Base-by-base conservation (phyloP, 2,113 vertebrate species). In the Indicator indicator region DNA sequence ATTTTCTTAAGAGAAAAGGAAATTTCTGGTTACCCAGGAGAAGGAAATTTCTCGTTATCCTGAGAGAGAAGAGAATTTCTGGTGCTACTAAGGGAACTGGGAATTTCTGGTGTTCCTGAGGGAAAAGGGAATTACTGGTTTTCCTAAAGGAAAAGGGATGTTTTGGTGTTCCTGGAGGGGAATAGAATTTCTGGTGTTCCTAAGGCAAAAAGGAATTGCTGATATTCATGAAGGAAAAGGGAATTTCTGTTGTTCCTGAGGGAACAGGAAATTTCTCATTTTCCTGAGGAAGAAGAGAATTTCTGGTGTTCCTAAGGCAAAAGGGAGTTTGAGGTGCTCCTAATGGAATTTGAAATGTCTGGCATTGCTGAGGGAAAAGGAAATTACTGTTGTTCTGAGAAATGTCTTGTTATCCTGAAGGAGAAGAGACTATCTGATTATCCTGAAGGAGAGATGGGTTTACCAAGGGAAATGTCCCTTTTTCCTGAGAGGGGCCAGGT, bases 401-500 rank as follows among this genome's bases (percentile, higher is more conserved):
- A 27, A 10, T 40, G 28, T 28, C 18, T 23, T 5, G 8, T 20
- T 44, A 27, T n/a, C 24, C 19, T 16, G 32, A 75, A 17, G 26
- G 26, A 8, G 46, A 44, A 14, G 3, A 28, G 11, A 5, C 8
- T 70, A 9, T 21, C 32, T 23, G 12, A 4, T 44, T 33, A 6
- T 33, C 58, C 33, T 38, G 21, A 24, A 46, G 44, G 26, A 24
- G 7, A 52, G 16, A 4, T 11, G 0, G 1, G 1, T 24, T 32
- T 0, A 3, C 48, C 5, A 3, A 14, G 12, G 27, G 26, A 44
- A 18, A 36, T 44, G 28, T 28, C 56, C 30, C 9, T 32, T n/a
- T 33, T 60, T 36, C 40, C 46, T 48, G 18, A 48, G 46, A 48
- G 46, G 19, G 18, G 9, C 46, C 48, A 12, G 48, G 21, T 17